A percentile compares a stretch with the other conserved stretches of the same genome.
phyloP scores from a whole-genome alignment of 1,140 invertebrate species.

The Acromyrmex echinatior region DNA sequence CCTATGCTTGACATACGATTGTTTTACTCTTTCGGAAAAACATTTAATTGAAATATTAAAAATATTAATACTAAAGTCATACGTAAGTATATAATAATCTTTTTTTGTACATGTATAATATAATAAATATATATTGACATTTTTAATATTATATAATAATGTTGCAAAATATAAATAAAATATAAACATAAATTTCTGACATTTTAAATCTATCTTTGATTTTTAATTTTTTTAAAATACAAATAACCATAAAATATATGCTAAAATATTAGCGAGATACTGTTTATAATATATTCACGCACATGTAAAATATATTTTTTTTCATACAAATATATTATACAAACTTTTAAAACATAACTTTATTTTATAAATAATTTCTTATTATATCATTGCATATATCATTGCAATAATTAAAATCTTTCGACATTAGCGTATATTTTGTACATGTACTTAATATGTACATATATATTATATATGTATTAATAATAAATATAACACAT shows the following conservation, averaged over 20 bases:
- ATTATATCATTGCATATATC: no score
- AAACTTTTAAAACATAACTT: no score
- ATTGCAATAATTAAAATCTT: no score
- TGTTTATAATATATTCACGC: background rate
- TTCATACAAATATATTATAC: no score
- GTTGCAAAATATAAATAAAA: background rate
- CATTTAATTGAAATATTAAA: conserved; percentile 24
- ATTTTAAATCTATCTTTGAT: background rate
- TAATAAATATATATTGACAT: background rate
- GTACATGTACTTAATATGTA: no score
- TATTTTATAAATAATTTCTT: no score
- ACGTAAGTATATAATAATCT: background rate
- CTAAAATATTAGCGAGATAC: background rate
- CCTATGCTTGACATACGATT: conserved; percentile 22
- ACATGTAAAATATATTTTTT: background rate
- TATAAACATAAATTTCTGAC: background rate
- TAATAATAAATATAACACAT: no score
- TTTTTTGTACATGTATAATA: background rate
- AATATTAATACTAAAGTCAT: background rate
- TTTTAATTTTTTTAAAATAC: background rate
- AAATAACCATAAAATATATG: no score
- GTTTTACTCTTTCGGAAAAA: background rate
- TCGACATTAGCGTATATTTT: no score
- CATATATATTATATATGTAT: no score
- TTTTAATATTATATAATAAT: background rate